Percentiles rank a stretch among this genome's conserved stretches.
These are phyloP conservation scores for Coptotermes formosanus DNA, from an alignment of 1,140 invertebrate species.

Conservation along the genomic window DNA sequence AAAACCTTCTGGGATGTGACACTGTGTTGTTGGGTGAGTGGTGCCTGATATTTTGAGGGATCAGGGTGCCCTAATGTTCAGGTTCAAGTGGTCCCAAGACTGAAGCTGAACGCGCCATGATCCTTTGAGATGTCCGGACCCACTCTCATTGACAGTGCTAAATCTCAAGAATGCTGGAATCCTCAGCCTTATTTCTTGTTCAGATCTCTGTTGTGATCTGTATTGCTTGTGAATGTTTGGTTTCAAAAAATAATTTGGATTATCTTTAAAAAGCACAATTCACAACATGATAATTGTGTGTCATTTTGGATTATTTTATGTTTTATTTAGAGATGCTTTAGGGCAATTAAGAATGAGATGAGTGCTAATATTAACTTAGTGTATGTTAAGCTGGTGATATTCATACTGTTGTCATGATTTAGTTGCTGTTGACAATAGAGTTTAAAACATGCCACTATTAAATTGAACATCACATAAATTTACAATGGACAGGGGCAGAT, in stretches of 20 bases:
- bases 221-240: background rate
- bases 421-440: background rate
- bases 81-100: too few species aligned
- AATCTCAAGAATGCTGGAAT: too few species aligned
- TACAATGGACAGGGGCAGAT: background rate
- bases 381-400: background rate
- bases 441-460: background rate
- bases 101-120: too few species aligned
- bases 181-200: background rate
- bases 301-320: background rate
- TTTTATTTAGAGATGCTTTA: background rate
- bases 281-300: background rate
- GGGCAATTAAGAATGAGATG: background rate
- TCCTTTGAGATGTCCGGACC: too few species aligned
- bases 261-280: background rate
- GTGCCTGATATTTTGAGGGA: too few species aligned
- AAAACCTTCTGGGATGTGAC: too few species aligned
- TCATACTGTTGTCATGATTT: background rate
- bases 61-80: too few species aligned
- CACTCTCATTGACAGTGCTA: too few species aligned
- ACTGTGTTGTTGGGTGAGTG: too few species aligned
- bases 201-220: background rate
- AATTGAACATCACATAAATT: slow-evolving; percentile 5
- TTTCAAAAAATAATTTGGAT: background rate
- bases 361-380: background rate